Evolutionary conservation across 2,888 invertebrate genomes (phyloP).

Genomic region (Pelosia muscerda): DNA sequence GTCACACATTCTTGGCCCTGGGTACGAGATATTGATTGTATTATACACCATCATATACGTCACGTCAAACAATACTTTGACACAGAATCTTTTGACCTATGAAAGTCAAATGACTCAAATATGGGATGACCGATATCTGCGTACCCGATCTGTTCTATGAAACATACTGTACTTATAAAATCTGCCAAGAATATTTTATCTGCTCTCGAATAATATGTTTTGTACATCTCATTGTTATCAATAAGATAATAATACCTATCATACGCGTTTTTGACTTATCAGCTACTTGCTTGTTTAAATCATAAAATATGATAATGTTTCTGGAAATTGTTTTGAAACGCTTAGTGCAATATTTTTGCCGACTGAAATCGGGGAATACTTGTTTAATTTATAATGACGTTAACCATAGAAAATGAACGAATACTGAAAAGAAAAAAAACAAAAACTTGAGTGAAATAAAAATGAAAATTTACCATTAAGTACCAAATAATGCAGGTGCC

Average conservation of each 20-base stretch:
- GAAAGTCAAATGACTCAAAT: neutral
- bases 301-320: neutral
- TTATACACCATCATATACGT: too few species aligned
- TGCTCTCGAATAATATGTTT: neutral
- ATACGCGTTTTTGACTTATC: neutral
- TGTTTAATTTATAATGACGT: too few species aligned
- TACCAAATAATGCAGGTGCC: too few species aligned
- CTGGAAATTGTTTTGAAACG: neutral
- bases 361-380: too few species aligned
- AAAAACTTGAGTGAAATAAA: too few species aligned
- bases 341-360: neutral
- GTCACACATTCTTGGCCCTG: too few species aligned
- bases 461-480: too few species aligned
- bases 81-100: neutral
- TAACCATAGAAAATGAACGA: too few species aligned
- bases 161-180: neutral
- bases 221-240: slow-evolving; percentile 6
- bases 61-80: too few species aligned
- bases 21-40: too few species aligned
- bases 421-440: too few species aligned
- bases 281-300: neutral
- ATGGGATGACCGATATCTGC: neutral
- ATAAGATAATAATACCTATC: slow-evolving; percentile 1
- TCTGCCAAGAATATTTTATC: neutral
- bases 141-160: neutral